Evolutionary conservation across 2,113 vertebrate species (phyloP).

Genomic region (Bubo blakistoni): DNA sequence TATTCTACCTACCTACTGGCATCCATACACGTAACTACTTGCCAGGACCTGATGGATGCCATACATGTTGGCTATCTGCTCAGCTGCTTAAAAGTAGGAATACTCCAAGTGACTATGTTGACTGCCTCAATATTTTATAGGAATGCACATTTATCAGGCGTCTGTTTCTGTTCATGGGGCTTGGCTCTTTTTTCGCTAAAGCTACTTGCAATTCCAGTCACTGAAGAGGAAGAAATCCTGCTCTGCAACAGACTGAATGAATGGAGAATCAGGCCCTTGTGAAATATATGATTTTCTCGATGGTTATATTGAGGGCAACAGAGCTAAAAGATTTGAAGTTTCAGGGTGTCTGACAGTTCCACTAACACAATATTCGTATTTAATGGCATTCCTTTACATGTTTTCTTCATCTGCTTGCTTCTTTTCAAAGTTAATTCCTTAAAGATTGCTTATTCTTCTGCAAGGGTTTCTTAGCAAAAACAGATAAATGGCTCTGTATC

Average conservation of each 20-base stretch:
- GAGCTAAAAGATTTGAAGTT: neutral
- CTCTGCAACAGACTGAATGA: neutral
- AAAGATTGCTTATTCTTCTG: neutral
- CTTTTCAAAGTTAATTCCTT: neutral
- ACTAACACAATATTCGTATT: neutral
- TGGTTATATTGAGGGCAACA: neutral
- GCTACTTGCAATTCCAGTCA: neutral
- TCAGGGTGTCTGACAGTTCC: neutral
- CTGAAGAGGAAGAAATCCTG: neutral
- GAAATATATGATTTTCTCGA: neutral
- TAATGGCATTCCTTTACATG: neutral
- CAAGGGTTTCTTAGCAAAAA: neutral
- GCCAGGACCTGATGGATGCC: neutral
- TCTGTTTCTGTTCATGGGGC: neutral
- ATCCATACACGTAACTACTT: neutral
- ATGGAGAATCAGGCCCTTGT: neutral
- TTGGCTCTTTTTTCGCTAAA: neutral
- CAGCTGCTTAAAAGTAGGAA: neutral
- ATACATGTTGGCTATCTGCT: neutral
- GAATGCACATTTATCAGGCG: neutral
- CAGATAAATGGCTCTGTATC: neutral
- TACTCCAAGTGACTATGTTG: neutral
- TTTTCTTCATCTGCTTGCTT: neutral
- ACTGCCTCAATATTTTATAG: neutral
- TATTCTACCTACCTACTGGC: neutral